Evolutionary conservation across 2,888 invertebrate genomes (phyloP).

Genomic region (Drosophila tanythrix): DNA sequence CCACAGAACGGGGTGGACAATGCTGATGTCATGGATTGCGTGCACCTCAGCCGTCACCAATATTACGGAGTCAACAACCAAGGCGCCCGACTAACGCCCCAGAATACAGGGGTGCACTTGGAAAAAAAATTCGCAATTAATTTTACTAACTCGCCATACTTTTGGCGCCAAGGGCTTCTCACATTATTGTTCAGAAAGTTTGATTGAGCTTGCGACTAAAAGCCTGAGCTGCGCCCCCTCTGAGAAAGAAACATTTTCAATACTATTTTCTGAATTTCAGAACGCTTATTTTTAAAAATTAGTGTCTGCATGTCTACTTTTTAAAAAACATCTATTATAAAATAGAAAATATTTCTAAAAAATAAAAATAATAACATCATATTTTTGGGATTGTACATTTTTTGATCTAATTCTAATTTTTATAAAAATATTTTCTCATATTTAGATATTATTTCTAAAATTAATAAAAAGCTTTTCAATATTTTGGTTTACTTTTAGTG

Average conservation of each 20-base stretch:
- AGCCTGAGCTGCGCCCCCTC: neutral
- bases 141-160: neutral
- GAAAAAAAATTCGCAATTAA: neutral
- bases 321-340: neutral
- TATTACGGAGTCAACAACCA: constrained; percentile 47
- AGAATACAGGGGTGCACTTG: neutral
- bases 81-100: constrained; percentile 9
- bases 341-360: neutral
- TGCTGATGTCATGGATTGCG: constrained; percentile 82
- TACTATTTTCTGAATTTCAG: neutral
- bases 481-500: neutral
- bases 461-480: neutral
- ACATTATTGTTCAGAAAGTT: neutral
- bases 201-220: too few relatives aligned
- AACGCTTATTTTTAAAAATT: neutral
- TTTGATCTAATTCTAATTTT: neutral
- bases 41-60: constrained; percentile 80
- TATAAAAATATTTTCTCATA: neutral
- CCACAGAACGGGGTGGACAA: constrained; percentile 23
- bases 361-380: neutral
- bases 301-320: too few relatives aligned
- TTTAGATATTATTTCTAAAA: neutral
- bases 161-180: neutral
- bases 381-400: neutral
- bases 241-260: neutral